phyloP scores from a whole-genome alignment of 2,797 vertebrate genomes.

The Novumbra hubbsi region DNA sequence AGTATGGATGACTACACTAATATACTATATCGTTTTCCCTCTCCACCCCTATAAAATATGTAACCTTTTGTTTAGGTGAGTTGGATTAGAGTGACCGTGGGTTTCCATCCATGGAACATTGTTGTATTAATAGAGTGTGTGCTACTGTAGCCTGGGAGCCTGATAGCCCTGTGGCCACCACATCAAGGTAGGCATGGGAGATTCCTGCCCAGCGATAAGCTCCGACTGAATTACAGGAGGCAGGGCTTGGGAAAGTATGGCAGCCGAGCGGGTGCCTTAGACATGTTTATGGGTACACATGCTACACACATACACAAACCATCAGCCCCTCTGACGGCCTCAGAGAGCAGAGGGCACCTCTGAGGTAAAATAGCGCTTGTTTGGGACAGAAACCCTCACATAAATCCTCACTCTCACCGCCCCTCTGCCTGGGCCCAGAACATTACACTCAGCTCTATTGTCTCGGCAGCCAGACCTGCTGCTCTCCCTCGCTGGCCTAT shows the following conservation, averaged over 20 bases:
- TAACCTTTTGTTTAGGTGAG: background rate
- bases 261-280: background rate
- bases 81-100: background rate
- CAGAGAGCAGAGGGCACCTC: constrained; percentile 44
- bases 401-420: constrained; percentile 57
- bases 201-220: constrained; percentile 7
- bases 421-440: constrained; percentile 37
- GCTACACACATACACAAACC: background rate
- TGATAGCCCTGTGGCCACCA: constrained; percentile 1
- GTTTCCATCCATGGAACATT: constrained; percentile 12
- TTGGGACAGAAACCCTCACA: constrained; percentile 52
- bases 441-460: constrained; percentile 42
- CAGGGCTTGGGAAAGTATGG: background rate
- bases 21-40: too few relatives aligned
- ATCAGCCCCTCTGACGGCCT: constrained; percentile 24
- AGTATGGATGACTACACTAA: too few relatives aligned
- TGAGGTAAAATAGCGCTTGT: constrained; percentile 35
- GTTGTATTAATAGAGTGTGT: constrained; percentile 1
- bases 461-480: background rate
- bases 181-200: constrained; percentile 8
- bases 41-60: background rate
- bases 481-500: constrained; percentile 34
- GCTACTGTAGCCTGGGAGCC: background rate
- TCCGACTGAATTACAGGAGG: constrained; percentile 10
- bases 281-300: background rate